Percentiles rank a stretch among this genome's conserved stretches.
Conservation (phyloP, 2,888 invertebrate species). For the Scrobipalpa atriplicella region DNA sequence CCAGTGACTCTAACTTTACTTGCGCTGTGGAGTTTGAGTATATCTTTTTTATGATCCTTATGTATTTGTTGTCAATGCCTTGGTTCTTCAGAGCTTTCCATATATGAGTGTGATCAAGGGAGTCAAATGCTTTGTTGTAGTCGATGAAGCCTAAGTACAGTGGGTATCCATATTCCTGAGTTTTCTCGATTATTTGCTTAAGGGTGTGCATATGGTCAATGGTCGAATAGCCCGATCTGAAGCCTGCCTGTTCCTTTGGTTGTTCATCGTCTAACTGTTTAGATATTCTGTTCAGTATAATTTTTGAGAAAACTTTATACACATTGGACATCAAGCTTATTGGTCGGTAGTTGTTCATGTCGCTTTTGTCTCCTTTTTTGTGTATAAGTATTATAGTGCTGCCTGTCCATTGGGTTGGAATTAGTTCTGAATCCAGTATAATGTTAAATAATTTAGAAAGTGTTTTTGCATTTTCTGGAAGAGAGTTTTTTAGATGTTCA, state of each 20-base stretch:
- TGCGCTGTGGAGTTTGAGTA: slow-evolving; percentile 36
- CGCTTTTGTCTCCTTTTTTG: slow-evolving; percentile 38
- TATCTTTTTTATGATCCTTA: slow-evolving; percentile 35
- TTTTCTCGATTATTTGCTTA: slow-evolving; percentile 21
- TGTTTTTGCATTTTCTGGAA: neutral
- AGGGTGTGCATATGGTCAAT: slow-evolving; percentile 5
- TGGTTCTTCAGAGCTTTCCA: slow-evolving; percentile 33
- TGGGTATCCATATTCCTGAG: slow-evolving; percentile 34
- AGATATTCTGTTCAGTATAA: slow-evolving; percentile 7
- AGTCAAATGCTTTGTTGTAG: slow-evolving; percentile 36
- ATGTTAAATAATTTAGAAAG: slow-evolving; percentile 24
- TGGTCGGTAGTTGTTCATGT: slow-evolving; percentile 37
- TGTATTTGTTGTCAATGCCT: slow-evolving; percentile 32
- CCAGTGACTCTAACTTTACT: slow-evolving; percentile 36
- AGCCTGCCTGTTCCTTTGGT: neutral
- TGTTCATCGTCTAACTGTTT: neutral
- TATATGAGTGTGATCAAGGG: too few species aligned
- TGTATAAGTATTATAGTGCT: slow-evolving; percentile 40
- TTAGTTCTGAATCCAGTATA: neutral
- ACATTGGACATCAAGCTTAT: slow-evolving; percentile 29
- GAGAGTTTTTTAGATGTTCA: neutral
- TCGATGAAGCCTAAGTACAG: slow-evolving; percentile 38
- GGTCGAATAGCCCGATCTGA: neutral
- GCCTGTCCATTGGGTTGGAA: slow-evolving; percentile 37
- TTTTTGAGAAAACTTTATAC: slow-evolving; percentile 4